Percentiles rank a stretch among this genome's conserved stretches.
These are phyloP conservation scores for Nudaria mundana DNA, from an alignment of 2,888 invertebrate species.

Conservation along the genomic window DNA sequence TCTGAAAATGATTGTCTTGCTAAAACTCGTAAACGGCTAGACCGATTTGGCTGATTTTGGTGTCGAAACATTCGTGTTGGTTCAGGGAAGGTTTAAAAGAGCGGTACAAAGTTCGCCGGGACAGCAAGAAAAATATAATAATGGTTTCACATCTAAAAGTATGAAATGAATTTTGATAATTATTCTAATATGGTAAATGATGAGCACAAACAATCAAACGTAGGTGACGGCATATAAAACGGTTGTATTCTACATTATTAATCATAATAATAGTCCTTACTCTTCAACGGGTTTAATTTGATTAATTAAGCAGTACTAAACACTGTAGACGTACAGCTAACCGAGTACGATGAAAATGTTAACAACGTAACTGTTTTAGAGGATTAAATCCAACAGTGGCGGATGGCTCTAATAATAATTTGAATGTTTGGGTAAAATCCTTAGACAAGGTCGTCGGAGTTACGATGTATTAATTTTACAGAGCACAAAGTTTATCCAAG, in stretches of 20 bases:
- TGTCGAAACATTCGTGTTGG: too few species aligned
- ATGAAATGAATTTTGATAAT: too few species aligned
- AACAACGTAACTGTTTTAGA: slow-evolving; percentile 72
- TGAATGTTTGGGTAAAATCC: slow-evolving; percentile 63
- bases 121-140: too few species aligned
- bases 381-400: slow-evolving; percentile 63
- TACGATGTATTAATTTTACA: slow-evolving; percentile 59
- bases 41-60: too few species aligned
- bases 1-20: too few species aligned
- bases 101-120: too few species aligned
- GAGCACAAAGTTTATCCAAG: slow-evolving; percentile 37
- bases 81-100: too few species aligned
- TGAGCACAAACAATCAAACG: too few species aligned
- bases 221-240: too few species aligned
- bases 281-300: slow-evolving; percentile 61
- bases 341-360: slow-evolving; percentile 68
- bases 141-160: too few species aligned
- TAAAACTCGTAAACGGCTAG: too few species aligned
- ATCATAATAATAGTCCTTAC: slow-evolving; percentile 65
- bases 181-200: too few species aligned
- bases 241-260: slow-evolving; percentile 56
- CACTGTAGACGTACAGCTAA: slow-evolving; percentile 60
- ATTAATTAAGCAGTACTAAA: slow-evolving; percentile 71
- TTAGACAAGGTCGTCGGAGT: slow-evolving; percentile 52
- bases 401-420: slow-evolving; percentile 66